phyloP scores from a whole-genome alignment of 2,888 invertebrate genomes.

The Lydus trimaculatus region DNA sequence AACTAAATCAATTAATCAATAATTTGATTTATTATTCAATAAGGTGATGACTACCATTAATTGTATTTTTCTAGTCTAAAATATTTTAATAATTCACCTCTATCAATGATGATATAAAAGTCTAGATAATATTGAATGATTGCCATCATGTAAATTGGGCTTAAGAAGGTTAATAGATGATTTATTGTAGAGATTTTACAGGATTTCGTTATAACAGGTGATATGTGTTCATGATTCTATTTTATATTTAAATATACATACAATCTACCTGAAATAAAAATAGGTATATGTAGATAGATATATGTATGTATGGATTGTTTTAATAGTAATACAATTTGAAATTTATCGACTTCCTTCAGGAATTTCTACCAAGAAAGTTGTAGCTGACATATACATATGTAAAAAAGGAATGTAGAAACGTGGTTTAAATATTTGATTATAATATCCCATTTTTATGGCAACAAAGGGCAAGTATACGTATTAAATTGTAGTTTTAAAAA shows the following conservation, averaged over 20 bases:
- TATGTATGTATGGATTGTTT: not conserved
- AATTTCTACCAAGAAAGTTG: not conserved
- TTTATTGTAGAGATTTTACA: not conserved
- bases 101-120: not conserved
- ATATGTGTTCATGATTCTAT: not conserved
- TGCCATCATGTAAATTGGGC: not conserved
- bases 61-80: not conserved
- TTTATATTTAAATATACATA: not conserved
- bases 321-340: not conserved
- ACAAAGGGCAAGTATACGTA: not conserved
- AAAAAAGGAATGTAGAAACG: not conserved
- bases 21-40: not conserved
- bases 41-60: not conserved
- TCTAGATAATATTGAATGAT: not conserved
- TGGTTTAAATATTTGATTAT: conserved; percentile 2
- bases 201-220: not conserved
- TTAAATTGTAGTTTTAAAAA: conserved; percentile 1
- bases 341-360: not conserved
- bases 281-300: too few species aligned
- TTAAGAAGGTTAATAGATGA: not conserved
- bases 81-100: not conserved
- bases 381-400: not conserved
- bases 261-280: not conserved
- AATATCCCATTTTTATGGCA: not conserved
- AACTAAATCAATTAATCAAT: not conserved